Percentiles rank a stretch among this genome's conserved stretches.
Conservation (phyloP, 2,888 invertebrate species). For the Oligia latruncula region DNA sequence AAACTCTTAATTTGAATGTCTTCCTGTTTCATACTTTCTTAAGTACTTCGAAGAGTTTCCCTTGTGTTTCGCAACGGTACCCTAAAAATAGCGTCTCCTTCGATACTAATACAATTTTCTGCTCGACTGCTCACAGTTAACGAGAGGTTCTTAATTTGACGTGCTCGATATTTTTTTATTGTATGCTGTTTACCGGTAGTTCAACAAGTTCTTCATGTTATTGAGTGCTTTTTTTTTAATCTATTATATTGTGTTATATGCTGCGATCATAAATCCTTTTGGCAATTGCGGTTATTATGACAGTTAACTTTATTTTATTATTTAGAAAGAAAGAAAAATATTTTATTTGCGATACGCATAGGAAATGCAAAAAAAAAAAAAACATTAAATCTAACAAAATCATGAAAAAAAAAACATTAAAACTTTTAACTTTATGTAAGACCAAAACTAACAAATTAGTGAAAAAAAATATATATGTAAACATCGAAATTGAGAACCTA, state of each 20-base stretch:
- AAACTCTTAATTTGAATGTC: constrained; percentile 42
- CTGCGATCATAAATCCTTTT: background rate
- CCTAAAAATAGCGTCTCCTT: constrained; percentile 71
- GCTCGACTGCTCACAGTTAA: constrained; percentile 78
- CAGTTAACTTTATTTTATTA: background rate
- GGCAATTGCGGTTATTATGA: background rate
- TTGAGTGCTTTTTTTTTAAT: constrained; percentile 25
- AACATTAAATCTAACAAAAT: too few relatives aligned
- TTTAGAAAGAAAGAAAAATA: background rate
- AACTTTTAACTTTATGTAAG: too few relatives aligned
- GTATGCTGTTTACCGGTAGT: constrained; percentile 56
- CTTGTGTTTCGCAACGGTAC: constrained; percentile 56
- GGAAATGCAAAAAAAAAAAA: background rate
- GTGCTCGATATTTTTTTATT: constrained; percentile 75
- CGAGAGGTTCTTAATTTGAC: constrained; percentile 77
- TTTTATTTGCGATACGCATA: background rate
- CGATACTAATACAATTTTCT: constrained; percentile 81
- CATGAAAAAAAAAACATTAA: too few relatives aligned
- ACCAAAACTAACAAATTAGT: too few relatives aligned
- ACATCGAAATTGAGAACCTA: too few relatives aligned
- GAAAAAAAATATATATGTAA: too few relatives aligned
- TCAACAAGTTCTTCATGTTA: constrained; percentile 53
- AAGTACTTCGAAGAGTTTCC: constrained; percentile 41
- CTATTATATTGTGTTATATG: background rate
- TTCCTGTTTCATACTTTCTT: constrained; percentile 39